Percentiles rank a stretch among this genome's conserved stretches.
phyloP scores from a whole-genome alignment of 2,888 invertebrate species.

The Metalampra italica region DNA sequence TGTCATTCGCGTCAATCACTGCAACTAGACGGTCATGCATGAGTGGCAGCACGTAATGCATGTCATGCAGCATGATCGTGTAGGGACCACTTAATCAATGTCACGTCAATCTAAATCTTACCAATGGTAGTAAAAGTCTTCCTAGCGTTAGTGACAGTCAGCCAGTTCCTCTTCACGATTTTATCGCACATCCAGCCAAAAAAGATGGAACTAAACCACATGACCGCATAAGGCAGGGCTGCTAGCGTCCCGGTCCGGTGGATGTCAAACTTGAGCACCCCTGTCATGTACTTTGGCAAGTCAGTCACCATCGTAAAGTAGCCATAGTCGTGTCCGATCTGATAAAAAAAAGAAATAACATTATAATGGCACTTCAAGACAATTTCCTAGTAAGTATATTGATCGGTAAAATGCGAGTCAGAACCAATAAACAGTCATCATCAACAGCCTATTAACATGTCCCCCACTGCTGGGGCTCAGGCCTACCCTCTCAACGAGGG shows the following conservation, averaged over 20 bases:
- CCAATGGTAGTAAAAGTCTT: constrained; percentile 84
- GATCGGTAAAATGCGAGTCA: too few relatives aligned
- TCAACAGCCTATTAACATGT: too few relatives aligned
- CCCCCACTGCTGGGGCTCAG: too few relatives aligned
- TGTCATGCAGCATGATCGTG: too few relatives aligned
- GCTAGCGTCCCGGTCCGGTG: constrained; percentile 80
- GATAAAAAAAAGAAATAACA: constrained; percentile 10
- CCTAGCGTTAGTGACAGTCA: constrained; percentile 77
- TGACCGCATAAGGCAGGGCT: constrained; percentile 81
- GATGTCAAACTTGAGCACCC: constrained; percentile 82
- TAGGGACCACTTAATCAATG: too few relatives aligned
- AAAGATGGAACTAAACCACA: constrained; percentile 81
- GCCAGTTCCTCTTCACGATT: constrained; percentile 77
- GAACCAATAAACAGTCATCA: too few relatives aligned
- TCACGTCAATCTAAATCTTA: constrained; percentile 38
- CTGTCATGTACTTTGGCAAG: constrained; percentile 83
- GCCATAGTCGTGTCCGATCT: constrained; percentile 84
- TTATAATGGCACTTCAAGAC: too few relatives aligned
- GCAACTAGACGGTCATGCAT: too few relatives aligned
- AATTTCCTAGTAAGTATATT: too few relatives aligned
- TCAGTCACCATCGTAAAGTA: constrained; percentile 85
- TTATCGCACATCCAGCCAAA: constrained; percentile 84
- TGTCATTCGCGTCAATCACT: too few relatives aligned
- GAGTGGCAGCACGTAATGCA: too few relatives aligned
- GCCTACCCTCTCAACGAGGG: too few relatives aligned